phyloP scores from a whole-genome alignment of 2,113 vertebrate species.

The Noctilio leporinus region DNA sequence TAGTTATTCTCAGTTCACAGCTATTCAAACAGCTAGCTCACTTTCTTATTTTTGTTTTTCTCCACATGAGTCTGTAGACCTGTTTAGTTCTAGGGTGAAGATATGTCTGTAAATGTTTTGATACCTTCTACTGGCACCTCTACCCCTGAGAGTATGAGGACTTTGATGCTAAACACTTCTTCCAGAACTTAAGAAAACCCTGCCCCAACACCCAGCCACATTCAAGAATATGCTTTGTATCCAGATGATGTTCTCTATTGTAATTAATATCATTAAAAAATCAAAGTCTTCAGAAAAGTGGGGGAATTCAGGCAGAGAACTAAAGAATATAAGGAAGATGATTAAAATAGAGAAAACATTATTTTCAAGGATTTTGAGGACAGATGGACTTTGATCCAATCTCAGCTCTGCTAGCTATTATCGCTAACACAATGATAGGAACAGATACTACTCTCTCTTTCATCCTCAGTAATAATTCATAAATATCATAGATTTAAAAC shows the following conservation, averaged over 20 bases:
- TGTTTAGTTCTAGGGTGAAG: not conserved
- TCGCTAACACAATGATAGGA: not conserved
- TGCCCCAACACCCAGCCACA: not conserved
- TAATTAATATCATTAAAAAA: not conserved
- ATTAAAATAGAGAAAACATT: not conserved
- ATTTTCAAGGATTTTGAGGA: not conserved
- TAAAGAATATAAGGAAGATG: not conserved
- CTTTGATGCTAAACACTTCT: not conserved
- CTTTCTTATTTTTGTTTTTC: not conserved
- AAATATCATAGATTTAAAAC: not conserved
- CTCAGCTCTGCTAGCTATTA: not conserved
- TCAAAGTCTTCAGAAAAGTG: not conserved
- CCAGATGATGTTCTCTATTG: not conserved
- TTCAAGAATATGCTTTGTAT: not conserved
- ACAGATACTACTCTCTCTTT: not conserved
- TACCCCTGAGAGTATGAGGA: accelerated
- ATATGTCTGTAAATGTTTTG: not conserved
- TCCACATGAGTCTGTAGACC: not conserved
- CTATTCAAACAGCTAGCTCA: not conserved
- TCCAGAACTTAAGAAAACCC: not conserved
- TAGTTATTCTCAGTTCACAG: not conserved
- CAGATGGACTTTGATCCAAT: not conserved
- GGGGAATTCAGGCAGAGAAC: not conserved
- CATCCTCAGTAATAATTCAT: not conserved
- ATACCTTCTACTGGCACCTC: not conserved